phyloP scores from a whole-genome alignment of 2,888 invertebrate genomes.

The Carabus problematicus region DNA sequence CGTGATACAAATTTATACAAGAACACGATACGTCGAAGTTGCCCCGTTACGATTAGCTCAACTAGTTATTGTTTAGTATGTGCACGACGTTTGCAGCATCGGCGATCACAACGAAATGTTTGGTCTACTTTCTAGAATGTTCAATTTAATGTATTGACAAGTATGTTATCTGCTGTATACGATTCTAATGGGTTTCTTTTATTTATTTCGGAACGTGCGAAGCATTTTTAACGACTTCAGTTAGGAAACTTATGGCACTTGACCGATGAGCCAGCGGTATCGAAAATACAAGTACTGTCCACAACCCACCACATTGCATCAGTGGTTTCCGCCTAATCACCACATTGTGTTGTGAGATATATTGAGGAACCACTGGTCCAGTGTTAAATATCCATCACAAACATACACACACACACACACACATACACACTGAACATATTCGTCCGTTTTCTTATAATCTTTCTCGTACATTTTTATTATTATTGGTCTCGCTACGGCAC shows the following conservation, averaged over 20 bases:
- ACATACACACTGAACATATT: constrained; percentile 3
- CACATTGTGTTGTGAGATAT: too few species aligned
- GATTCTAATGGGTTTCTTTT: constrained; percentile 59
- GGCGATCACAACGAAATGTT: constrained; percentile 24
- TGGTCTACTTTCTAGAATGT: constrained; percentile 55
- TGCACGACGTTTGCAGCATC: not conserved
- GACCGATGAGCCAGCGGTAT: constrained; percentile 47
- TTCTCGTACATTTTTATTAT: constrained; percentile 41
- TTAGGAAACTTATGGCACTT: constrained; percentile 54
- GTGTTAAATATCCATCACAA: not conserved
- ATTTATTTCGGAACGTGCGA: constrained; percentile 57
- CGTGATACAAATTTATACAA: constrained; percentile 61
- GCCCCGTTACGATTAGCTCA: constrained; percentile 54
- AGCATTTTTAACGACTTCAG: constrained; percentile 54
- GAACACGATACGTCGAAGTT: constrained; percentile 57
- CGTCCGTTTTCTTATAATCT: constrained; percentile 32
- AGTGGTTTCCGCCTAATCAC: too few species aligned
- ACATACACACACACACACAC: not conserved
- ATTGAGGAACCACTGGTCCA: not conserved
- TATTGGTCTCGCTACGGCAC: constrained; percentile 7
- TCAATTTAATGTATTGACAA: constrained; percentile 60
- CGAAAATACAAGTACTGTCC: constrained; percentile 43
- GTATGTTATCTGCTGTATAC: constrained; percentile 59
- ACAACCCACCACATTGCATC: too few species aligned
- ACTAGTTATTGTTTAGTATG: constrained; percentile 36